Conservation (phyloP, 2,797 vertebrate genomes). For the Paramormyrops hopkinsi region DNA sequence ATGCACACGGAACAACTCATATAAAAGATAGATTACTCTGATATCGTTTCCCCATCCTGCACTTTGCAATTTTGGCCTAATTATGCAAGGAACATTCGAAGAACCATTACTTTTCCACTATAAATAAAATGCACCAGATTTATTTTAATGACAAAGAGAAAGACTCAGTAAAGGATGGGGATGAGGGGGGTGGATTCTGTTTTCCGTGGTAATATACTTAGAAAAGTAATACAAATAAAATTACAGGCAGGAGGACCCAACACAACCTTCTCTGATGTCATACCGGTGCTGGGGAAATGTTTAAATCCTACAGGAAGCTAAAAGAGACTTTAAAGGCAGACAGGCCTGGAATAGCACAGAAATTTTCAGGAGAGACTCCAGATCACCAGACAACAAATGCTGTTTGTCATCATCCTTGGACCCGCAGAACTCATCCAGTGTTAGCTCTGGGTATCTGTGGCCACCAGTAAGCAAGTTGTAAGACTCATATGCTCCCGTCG, state of each 20-base stretch:
- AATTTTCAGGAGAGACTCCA: background rate
- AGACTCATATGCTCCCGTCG: background rate
- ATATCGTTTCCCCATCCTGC: background rate
- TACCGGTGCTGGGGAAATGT: background rate
- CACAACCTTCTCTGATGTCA: background rate
- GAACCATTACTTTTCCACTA: background rate
- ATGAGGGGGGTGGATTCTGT: background rate
- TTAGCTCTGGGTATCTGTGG: background rate
- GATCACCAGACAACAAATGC: conserved; percentile 6
- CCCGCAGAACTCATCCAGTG: background rate
- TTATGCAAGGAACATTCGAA: background rate
- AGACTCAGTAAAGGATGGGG: background rate
- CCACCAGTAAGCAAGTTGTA: background rate
- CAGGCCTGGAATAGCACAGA: conserved; percentile 32
- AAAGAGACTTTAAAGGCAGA: background rate
- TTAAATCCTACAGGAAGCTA: background rate
- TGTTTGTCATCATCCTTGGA: background rate
- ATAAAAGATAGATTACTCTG: background rate
- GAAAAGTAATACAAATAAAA: background rate
- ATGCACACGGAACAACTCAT: background rate
- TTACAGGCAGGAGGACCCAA: background rate
- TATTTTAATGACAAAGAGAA: background rate
- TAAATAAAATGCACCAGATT: background rate
- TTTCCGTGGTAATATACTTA: background rate
- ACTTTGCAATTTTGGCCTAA: conserved; percentile 2